These are phyloP conservation scores for Percina caprodes DNA, from an alignment of 2,113 vertebrate species.

Conservation along the genomic window DNA sequence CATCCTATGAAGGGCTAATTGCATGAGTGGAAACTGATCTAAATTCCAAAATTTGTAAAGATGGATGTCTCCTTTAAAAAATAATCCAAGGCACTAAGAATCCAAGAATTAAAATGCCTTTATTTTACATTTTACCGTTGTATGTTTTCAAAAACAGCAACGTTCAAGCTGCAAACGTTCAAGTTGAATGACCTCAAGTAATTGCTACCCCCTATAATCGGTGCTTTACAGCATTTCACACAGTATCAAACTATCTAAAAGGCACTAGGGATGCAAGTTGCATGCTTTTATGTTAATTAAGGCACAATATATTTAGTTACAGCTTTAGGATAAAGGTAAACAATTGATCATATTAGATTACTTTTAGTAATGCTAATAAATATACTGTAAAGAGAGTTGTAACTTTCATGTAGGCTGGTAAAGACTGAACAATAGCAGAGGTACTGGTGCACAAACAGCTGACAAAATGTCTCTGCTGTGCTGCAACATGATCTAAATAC, in stretches of 20 bases:
- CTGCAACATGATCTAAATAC: constrained; percentile 98
- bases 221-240: background rate
- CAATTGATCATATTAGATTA: background rate
- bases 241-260: background rate
- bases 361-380: background rate
- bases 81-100: no score
- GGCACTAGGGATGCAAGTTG: background rate
- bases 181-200: background rate
- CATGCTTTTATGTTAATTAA: background rate
- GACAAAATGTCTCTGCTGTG: constrained; percentile 85
- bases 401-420: background rate
- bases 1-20: no score
- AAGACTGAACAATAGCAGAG: constrained; percentile 36
- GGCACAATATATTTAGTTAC: background rate
- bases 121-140: no score
- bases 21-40: no score
- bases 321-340: background rate
- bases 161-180: background rate
- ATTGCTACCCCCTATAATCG: background rate
- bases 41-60: no score
- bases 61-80: no score
- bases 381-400: background rate
- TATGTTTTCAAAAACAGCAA: background rate
- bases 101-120: no score
- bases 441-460: constrained; percentile 77